phyloP scores from a whole-genome alignment of 1,140 invertebrate species.

The Battus philenor region DNA sequence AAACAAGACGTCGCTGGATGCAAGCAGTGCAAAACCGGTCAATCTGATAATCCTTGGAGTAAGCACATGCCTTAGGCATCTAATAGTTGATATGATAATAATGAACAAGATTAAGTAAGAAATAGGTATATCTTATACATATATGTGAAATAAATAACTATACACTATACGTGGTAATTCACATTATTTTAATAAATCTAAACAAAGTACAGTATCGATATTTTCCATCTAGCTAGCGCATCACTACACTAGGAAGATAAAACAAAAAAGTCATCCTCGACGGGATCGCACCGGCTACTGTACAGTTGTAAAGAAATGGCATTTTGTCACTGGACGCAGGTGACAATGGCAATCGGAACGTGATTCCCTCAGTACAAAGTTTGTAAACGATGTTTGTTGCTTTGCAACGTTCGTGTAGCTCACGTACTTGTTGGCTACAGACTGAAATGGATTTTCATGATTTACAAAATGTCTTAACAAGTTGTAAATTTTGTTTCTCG shows the following conservation, averaged over 20 bases:
- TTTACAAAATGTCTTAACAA: neutral
- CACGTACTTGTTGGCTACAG: neutral
- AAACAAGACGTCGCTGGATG: too few species aligned
- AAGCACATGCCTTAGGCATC: neutral
- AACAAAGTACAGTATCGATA: neutral
- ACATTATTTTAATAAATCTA: neutral
- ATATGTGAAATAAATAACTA: too few species aligned
- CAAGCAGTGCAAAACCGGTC: too few species aligned
- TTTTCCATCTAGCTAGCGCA: neutral
- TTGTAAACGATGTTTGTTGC: constrained; percentile 3
- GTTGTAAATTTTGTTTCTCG: neutral
- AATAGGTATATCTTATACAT: too few species aligned
- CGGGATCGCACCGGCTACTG: neutral
- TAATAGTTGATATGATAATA: neutral
- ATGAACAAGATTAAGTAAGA: neutral
- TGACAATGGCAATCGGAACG: constrained; percentile 19
- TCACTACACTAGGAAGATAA: neutral
- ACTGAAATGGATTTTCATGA: neutral
- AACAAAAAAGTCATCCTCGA: neutral
- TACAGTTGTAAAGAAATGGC: constrained; percentile 16
- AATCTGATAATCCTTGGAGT: neutral
- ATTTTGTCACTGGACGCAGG: constrained; percentile 19
- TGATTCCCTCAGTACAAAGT: constrained; percentile 21
- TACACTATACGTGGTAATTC: neutral
- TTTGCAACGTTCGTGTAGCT: neutral